Base-by-base conservation (phyloP, 2,113 vertebrate species). In the Shinisaurus crocodilurus region DNA sequence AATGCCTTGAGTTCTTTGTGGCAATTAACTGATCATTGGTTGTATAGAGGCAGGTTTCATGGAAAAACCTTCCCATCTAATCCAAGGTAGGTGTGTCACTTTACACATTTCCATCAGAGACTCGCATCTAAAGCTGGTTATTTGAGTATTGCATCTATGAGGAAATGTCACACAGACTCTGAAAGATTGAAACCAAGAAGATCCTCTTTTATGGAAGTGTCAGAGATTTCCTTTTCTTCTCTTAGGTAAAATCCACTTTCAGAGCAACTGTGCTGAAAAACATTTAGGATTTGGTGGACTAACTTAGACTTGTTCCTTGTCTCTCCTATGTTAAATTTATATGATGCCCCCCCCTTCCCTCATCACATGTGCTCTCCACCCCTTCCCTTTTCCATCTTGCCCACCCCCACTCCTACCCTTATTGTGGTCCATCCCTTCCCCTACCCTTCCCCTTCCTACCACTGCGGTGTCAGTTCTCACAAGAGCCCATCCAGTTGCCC, bases 201-300 rank as follows among this genome's bases (percentile, higher is more conserved):
- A 13, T n/a, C 10, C 37, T 48, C 70, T 87, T 57, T 43, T 40
- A 91, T 1, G 1, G 6, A 76, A 12, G 9, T 63, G 13, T 2
- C 10, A 6, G 37, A 40, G 40, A 20, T 12, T 65, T 79, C 12
- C 3, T 57, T 77, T 1, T 40, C 50, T 43, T 29, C 9, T 2
- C 0, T 0, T 6, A 48, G 0, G 15, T 1, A 0, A 60, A 0
- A 6, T 82, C 0, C 0, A 0, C 13, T 77, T 54, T 50, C 9
- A 65, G 86, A 20, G 72, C 5, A 48, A 63, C 75, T 0, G 0
- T 0, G 9, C 32, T 65, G 70, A n/a, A n/a, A 81, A 9, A 65
- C 0, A 3, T 0, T 1, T 1, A 0, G 29, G 65, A 29, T 60
- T 69, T 79, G 82, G 90, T 87, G 85, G 92, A 89, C 37, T 0